These are phyloP conservation scores for Stramonita haemastoma DNA, from an alignment of 2,888 invertebrate genomes.

Conservation along the genomic window DNA sequence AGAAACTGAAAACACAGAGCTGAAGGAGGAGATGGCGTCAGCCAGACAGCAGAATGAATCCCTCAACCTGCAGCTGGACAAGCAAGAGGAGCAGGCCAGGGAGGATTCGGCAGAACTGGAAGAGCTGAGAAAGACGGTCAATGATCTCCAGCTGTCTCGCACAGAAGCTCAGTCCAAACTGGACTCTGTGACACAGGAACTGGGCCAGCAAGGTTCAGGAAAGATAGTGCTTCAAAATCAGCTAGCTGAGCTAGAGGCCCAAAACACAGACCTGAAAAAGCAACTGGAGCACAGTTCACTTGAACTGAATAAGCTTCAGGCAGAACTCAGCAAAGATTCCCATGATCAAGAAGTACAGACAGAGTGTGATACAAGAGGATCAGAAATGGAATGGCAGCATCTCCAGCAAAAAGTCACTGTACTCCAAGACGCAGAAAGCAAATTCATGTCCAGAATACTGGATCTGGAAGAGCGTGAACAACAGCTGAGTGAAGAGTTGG, in stretches of 20 bases:
- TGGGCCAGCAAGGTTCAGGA: conserved; percentile 43
- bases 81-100: conserved; percentile 44
- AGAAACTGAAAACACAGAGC: conserved; percentile 51
- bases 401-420: conserved; percentile 53
- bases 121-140: conserved; percentile 38
- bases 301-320: conserved; percentile 48
- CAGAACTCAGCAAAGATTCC: background rate
- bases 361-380: conserved; percentile 28
- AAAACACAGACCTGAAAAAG: conserved; percentile 57
- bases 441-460: conserved; percentile 60
- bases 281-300: conserved; percentile 52
- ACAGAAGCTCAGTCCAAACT: conserved; percentile 47
- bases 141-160: conserved; percentile 40
- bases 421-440: conserved; percentile 60
- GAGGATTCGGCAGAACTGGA: conserved; percentile 44
- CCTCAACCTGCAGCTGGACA: conserved; percentile 38
- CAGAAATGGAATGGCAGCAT: conserved; percentile 52
- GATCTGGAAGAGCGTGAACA: conserved; percentile 58
- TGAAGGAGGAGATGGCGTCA: conserved; percentile 46
- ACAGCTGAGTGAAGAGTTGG: conserved; percentile 50
- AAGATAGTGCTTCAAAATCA: conserved; percentile 52
- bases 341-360: conserved; percentile 17
- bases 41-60: conserved; percentile 46
- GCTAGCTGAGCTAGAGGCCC: conserved; percentile 60
- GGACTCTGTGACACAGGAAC: conserved; percentile 37